phyloP scores from a whole-genome alignment of 2,113 vertebrate genomes.

The Cromileptes altivelis region DNA sequence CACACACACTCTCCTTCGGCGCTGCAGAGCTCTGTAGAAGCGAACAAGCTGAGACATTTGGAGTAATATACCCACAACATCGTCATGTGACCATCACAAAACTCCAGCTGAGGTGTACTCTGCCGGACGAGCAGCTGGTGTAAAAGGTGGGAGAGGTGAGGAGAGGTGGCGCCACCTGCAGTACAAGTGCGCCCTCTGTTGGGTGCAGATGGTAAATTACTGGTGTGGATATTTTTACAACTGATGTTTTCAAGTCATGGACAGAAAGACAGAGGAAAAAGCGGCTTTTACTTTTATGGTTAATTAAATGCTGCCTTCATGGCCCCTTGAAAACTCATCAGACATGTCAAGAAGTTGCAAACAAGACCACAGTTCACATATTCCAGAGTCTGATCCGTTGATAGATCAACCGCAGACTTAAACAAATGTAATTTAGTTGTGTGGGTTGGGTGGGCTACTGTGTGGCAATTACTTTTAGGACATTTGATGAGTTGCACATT shows the following conservation, averaged over 20 bases:
- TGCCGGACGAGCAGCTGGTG: slow-evolving; percentile 21
- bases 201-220: neutral
- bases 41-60: slow-evolving; percentile 30
- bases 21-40: slow-evolving; percentile 25
- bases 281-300: too few species aligned
- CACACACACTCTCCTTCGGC: neutral
- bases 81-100: slow-evolving; percentile 68
- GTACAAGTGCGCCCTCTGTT: slow-evolving; percentile 32
- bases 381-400: too few species aligned
- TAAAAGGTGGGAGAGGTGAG: neutral
- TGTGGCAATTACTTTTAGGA: too few species aligned
- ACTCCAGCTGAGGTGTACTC: slow-evolving; percentile 45
- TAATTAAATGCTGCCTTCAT: too few species aligned
- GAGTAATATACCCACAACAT: slow-evolving; percentile 66
- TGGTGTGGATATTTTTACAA: neutral
- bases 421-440: too few species aligned
- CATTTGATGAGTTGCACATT: too few species aligned
- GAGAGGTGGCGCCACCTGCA: neutral
- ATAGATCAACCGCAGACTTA: too few species aligned
- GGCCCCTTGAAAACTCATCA: too few species aligned
- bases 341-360: too few species aligned
- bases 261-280: too few species aligned
- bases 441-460: too few species aligned
- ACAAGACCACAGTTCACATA: too few species aligned
- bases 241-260: neutral